A percentile compares a stretch with the other conserved stretches of the same genome.
Evolutionary conservation across 2,888 invertebrate genomes (phyloP).

Genomic region (Caenorhabditis sp.): DNA sequence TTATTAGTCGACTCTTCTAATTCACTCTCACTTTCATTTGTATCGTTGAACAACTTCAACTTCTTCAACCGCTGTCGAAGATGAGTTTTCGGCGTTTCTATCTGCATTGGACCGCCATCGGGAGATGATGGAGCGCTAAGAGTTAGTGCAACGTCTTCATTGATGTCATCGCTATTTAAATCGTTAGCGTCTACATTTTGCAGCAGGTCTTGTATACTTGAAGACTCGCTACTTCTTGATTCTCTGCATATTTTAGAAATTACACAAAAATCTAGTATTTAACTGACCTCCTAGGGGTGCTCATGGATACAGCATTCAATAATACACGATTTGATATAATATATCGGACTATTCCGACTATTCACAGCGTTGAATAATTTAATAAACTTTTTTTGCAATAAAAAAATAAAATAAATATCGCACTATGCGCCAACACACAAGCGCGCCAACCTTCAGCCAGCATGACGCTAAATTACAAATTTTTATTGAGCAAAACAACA

Average conservation of each 20-base stretch:
- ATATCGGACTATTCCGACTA: too few species aligned
- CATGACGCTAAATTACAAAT: too few species aligned
- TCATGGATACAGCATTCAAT: neutral
- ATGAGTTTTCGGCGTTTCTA: neutral
- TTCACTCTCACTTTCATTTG: constrained; percentile 13
- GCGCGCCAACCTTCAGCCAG: too few species aligned
- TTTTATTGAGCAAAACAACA: too few species aligned
- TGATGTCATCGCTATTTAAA: constrained; percentile 28
- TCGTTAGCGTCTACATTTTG: constrained; percentile 37
- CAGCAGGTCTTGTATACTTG: constrained; percentile 37
- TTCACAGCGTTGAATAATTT: too few species aligned
- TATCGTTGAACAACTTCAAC: constrained; percentile 15
- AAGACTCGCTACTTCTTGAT: constrained; percentile 30
- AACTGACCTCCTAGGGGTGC: neutral
- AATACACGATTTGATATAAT: too few species aligned
- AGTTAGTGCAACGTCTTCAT: constrained; percentile 28
- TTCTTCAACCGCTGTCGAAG: neutral
- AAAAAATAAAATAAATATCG: too few species aligned
- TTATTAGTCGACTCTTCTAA: constrained; percentile 13
- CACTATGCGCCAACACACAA: too few species aligned
- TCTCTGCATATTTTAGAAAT: constrained; percentile 12
- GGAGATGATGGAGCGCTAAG: constrained; percentile 35
- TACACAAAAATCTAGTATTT: neutral
- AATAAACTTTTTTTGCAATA: too few species aligned
- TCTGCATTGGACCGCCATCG: neutral